Percentiles rank a stretch among this genome's conserved stretches.
Conservation (phyloP, 2,888 invertebrate species). For the Dicranocentrus wangi region DNA sequence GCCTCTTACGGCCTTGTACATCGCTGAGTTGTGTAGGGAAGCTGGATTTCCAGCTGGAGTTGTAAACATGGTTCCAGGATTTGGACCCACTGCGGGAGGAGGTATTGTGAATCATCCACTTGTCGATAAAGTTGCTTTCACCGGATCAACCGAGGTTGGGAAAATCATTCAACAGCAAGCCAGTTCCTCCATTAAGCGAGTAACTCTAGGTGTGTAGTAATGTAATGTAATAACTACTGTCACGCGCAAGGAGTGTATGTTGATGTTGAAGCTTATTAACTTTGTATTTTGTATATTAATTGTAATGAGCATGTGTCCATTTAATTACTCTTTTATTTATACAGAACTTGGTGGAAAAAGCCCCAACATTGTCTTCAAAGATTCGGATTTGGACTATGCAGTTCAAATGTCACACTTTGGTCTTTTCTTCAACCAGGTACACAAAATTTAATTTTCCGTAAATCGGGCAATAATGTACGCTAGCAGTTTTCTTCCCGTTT, state of each 20-base stretch:
- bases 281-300: no score
- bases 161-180: slow-evolving; percentile 76
- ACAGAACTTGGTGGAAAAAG: slow-evolving; percentile 91
- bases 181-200: slow-evolving; percentile 85
- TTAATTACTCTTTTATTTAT: background rate
- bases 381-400: slow-evolving; percentile 79
- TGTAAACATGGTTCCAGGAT: slow-evolving; percentile 82
- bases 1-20: slow-evolving; percentile 84
- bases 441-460: background rate
- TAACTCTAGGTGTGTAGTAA: slow-evolving; percentile 78
- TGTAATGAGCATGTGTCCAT: no score
- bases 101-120: slow-evolving; percentile 82
- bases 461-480: background rate
- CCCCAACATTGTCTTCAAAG: slow-evolving; percentile 89
- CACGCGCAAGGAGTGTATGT: no score
- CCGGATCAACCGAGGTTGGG: slow-evolving; percentile 81
- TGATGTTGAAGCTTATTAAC: no score
- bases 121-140: slow-evolving; percentile 85
- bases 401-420: slow-evolving; percentile 80
- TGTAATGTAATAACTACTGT: background rate
- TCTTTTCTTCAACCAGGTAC: slow-evolving; percentile 81
- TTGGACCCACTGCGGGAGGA: slow-evolving; percentile 79
- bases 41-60: slow-evolving; percentile 88
- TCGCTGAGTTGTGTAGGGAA: slow-evolving; percentile 84
- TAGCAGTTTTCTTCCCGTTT: background rate